Conservation (phyloP, 2,797 vertebrate species). For the Cetoscarus ocellatus region DNA sequence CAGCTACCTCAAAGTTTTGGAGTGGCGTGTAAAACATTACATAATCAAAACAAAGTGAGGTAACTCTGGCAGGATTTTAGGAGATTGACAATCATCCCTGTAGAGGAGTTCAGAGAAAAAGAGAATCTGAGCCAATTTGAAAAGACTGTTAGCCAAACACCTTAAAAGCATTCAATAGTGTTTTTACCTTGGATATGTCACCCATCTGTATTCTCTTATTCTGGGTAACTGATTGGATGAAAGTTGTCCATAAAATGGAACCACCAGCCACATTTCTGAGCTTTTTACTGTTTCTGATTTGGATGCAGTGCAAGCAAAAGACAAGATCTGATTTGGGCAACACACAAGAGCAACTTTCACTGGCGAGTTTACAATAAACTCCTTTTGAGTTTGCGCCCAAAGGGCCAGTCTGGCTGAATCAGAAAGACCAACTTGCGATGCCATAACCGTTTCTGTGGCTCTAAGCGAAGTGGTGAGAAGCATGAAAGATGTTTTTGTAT, state of each 20-base stretch:
- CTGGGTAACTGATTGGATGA: slow-evolving; percentile 8
- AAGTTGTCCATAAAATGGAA: background rate
- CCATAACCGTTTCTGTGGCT: slow-evolving; percentile 30
- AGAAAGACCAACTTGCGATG: slow-evolving; percentile 9
- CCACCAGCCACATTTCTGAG: slow-evolving; percentile 10
- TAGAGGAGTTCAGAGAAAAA: background rate
- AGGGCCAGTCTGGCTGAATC: slow-evolving; percentile 15
- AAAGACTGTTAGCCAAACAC: slow-evolving; percentile 4
- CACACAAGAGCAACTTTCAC: slow-evolving; percentile 22
- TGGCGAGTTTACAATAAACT: slow-evolving; percentile 16
- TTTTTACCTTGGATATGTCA: slow-evolving; percentile 7
- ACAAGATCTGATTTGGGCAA: slow-evolving; percentile 14
- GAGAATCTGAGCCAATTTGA: background rate
- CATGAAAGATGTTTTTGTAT: slow-evolving; percentile 16
- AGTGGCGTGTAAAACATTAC: slow-evolving; percentile 3
- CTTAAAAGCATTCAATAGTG: background rate
- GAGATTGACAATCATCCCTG: background rate
- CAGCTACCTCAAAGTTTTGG: background rate
- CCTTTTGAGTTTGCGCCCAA: slow-evolving; percentile 29
- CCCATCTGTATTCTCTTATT: slow-evolving; percentile 6
- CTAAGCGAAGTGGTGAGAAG: slow-evolving; percentile 21
- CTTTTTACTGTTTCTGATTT: slow-evolving; percentile 16
- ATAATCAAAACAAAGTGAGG: slow-evolving; percentile 10
- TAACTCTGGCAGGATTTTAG: background rate
- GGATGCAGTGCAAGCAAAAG: slow-evolving; percentile 16